Conservation (phyloP, 1,140 invertebrate genomes). For the Ceratosolen fusciceps region DNA sequence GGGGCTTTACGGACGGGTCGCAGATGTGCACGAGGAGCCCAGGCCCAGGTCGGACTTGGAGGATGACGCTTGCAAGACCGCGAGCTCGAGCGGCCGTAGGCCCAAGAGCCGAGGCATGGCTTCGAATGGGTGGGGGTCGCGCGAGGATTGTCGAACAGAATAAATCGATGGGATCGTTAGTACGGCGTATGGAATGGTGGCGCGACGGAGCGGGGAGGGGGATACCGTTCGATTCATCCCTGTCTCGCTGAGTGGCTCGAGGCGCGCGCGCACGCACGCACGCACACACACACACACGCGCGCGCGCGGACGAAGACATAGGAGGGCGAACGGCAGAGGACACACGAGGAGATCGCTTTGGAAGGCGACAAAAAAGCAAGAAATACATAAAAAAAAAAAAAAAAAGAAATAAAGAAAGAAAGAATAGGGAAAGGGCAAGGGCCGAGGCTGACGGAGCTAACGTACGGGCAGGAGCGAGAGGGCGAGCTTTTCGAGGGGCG, state of each 20-base stretch:
- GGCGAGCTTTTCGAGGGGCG: conserved; percentile 51
- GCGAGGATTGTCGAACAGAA: neutral
- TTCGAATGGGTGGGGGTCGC: neutral
- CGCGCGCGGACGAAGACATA: conserved; percentile 39
- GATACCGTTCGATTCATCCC: conserved; percentile 6
- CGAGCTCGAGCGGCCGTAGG: neutral
- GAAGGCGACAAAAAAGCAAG: too few relatives aligned
- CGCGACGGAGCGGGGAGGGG: too few relatives aligned
- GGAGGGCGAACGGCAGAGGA: conserved; percentile 49
- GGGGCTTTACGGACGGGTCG: neutral
- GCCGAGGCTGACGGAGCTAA: conserved; percentile 14
- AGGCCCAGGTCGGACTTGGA: neutral
- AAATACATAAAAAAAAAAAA: too few relatives aligned
- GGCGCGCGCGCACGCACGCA: neutral
- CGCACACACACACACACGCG: neutral
- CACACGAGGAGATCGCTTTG: neutral
- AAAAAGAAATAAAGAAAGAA: too few relatives aligned
- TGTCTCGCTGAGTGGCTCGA: neutral
- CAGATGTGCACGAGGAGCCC: neutral
- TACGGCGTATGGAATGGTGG: too few relatives aligned
- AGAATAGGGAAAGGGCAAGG: conserved; percentile 19
- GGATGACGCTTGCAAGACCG: neutral
- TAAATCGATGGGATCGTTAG: neutral
- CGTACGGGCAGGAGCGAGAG: conserved; percentile 33
- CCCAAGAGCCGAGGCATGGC: neutral